Conservation (phyloP, 2,113 vertebrate genomes). For the Microtus oregoni region DNA sequence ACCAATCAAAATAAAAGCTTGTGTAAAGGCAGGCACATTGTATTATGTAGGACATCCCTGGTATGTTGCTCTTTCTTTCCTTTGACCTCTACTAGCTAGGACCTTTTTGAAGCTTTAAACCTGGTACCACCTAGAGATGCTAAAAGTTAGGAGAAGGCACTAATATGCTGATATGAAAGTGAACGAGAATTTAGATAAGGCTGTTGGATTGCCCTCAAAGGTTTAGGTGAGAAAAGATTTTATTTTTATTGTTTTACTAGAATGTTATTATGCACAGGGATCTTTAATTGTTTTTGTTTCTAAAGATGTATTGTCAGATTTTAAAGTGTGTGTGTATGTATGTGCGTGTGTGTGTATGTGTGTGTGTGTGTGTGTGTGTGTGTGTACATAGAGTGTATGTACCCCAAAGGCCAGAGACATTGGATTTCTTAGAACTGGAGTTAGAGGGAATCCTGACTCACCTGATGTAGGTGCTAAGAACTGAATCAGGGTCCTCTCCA, state of each 20-base stretch:
- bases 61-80: background rate
- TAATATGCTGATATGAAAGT: background rate
- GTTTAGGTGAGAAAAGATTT: background rate
- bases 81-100: background rate
- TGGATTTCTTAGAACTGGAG: background rate
- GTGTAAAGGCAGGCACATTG: background rate
- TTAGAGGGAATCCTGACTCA: background rate
- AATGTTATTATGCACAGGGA: background rate
- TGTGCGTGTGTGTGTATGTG: background rate
- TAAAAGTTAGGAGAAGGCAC: background rate
- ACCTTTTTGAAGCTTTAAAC: background rate
- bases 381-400: background rate
- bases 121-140: background rate
- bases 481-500: background rate
- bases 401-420: background rate
- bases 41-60: background rate
- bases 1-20: background rate
- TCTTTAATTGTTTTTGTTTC: background rate
- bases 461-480: background rate
- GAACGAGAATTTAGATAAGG: background rate
- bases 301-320: background rate
- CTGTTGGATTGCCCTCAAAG: background rate
- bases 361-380: background rate
- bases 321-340: background rate
- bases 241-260: background rate